Conservation (phyloP, 1,140 invertebrate genomes). For the Rhizoglyphus robini region DNA sequence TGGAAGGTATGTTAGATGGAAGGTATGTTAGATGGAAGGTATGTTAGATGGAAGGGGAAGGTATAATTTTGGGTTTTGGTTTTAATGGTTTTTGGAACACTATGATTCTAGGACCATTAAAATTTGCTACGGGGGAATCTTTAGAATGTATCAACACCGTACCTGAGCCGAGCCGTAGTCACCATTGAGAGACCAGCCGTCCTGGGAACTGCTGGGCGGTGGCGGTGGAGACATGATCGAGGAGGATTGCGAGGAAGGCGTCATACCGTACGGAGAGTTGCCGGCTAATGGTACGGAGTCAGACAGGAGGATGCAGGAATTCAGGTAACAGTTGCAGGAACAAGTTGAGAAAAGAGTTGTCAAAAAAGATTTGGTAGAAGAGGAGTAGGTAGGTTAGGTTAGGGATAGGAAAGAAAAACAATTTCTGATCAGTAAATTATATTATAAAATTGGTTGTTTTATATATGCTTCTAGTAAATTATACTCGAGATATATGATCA, state of each 20-base stretch:
- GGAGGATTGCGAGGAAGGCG: constrained; percentile 61
- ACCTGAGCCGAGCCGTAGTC: constrained; percentile 31
- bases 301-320: background rate
- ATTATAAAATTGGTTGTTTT: too few species aligned
- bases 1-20: too few species aligned
- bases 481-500: too few species aligned
- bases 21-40: too few species aligned
- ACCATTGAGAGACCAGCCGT: constrained; percentile 73
- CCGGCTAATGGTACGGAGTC: constrained; percentile 39
- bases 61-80: too few species aligned
- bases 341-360: background rate
- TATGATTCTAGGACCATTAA: background rate
- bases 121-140: too few species aligned
- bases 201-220: constrained; percentile 52
- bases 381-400: background rate
- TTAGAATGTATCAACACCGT: background rate
- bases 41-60: too few species aligned
- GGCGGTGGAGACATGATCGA: constrained; percentile 87
- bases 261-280: constrained; percentile 80
- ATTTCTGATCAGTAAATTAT: too few species aligned
- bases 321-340: background rate
- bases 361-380: background rate
- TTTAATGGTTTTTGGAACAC: background rate
- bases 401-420: too few species aligned
- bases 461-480: too few species aligned